Evolutionary conservation across 2,888 invertebrate genomes (phyloP).

Genomic region (Caenorhabditis sulstoni): DNA sequence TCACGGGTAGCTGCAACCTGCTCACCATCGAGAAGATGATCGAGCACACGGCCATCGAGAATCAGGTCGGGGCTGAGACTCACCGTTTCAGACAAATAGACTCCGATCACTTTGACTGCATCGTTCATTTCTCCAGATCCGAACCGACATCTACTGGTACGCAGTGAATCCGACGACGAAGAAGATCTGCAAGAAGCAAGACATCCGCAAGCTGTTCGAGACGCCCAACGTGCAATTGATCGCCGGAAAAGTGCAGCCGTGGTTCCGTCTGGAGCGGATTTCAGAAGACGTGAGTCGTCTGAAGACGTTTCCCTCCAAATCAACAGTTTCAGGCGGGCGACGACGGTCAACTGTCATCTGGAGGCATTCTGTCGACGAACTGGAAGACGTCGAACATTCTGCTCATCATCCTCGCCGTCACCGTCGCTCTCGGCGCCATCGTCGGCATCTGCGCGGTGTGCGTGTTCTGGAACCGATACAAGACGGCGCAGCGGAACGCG

Average conservation of each 20-base stretch:
- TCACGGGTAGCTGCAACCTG: conserved; percentile 75
- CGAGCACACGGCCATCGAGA: conserved; percentile 68
- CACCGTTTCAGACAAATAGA: no score
- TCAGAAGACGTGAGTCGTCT: conserved; percentile 62
- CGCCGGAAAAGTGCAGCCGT: conserved; percentile 78
- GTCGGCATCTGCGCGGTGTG: conserved; percentile 76
- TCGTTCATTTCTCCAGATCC: conserved; percentile 53
- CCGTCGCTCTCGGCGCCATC: conserved; percentile 73
- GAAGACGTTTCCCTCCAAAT: neutral
- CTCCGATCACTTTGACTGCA: no score
- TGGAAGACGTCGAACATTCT: conserved; percentile 72
- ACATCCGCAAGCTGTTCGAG: conserved; percentile 77
- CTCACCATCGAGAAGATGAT: conserved; percentile 76
- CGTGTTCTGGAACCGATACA: conserved; percentile 70
- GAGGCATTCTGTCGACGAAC: conserved; percentile 69
- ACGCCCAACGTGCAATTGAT: conserved; percentile 72
- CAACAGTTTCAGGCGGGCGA: conserved; percentile 40
- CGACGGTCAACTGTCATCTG: conserved; percentile 26
- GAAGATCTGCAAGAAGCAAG: conserved; percentile 78
- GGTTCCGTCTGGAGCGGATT: conserved; percentile 74
- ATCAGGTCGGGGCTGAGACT: conserved; percentile 48
- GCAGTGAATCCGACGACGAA: conserved; percentile 77
- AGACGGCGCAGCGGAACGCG: conserved; percentile 61
- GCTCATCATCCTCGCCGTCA: conserved; percentile 71
- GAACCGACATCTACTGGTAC: conserved; percentile 78